Evolutionary conservation across 2,888 invertebrate genomes (phyloP).

Genomic region (Diarsia rubi): DNA sequence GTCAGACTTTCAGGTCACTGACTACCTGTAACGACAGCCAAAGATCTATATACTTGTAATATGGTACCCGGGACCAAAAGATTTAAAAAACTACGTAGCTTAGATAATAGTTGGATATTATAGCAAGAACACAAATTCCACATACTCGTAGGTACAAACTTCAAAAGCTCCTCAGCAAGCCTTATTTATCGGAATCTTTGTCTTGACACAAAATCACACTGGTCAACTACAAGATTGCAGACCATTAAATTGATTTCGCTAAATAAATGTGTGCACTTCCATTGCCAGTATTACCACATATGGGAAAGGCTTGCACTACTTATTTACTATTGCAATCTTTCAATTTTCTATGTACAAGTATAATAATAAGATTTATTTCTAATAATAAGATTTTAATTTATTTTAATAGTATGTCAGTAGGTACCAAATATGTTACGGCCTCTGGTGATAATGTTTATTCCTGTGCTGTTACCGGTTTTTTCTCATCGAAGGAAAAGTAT

Average conservation of each 20-base stretch:
- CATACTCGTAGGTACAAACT: background rate
- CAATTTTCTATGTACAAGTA: constrained; percentile 44
- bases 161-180: background rate
- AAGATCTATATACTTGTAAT: no score
- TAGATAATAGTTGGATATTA: background rate
- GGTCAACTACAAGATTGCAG: background rate
- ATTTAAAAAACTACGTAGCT: background rate
- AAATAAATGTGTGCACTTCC: constrained; percentile 28
- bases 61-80: no score
- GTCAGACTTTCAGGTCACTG: no score
- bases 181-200: background rate
- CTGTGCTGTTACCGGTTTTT: constrained; percentile 3
- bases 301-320: constrained; percentile 48
- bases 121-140: background rate
- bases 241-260: constrained; percentile 29
- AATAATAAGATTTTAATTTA: no score
- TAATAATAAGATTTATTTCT: no score
- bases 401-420: no score
- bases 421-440: background rate
- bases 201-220: background rate
- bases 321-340: constrained; percentile 54
- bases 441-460: constrained; percentile 6
- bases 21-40: no score
- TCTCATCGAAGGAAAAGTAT: background rate
- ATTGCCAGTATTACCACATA: constrained; percentile 39